These are phyloP conservation scores for Varecia variegata DNA, from an alignment of 2,797 vertebrate species.

Conservation along the genomic window DNA sequence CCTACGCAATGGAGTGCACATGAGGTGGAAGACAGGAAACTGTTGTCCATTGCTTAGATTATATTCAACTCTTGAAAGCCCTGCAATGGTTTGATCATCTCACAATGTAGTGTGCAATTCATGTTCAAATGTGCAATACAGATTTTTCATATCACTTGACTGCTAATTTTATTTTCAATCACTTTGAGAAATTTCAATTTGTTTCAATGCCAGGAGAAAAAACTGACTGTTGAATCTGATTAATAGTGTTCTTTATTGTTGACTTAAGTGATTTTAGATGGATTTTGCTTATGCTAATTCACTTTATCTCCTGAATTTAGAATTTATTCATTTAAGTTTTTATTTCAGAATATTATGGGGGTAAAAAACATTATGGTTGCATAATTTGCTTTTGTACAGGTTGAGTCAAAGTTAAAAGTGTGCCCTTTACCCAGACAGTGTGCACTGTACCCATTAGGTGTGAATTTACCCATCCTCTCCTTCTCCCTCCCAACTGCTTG, in stretches of 20 bases:
- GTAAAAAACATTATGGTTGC: no score
- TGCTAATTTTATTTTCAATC: constrained; percentile 4
- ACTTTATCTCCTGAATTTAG: background rate
- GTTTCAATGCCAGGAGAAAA: background rate
- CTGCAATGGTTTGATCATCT: background rate
- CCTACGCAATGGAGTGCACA: background rate
- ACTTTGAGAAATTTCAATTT: background rate
- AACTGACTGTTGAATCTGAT: constrained; percentile 8
- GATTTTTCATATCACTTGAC: background rate
- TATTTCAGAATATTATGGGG: no score
- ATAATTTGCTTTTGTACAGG: no score
- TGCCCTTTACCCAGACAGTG: no score
- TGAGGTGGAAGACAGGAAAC: background rate
- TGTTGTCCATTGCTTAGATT: background rate
- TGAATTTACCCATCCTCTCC: no score
- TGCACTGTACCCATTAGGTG: no score
- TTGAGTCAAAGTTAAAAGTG: no score
- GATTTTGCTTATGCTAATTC: constrained; percentile 4
- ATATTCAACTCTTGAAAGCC: background rate
- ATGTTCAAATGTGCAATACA: background rate
- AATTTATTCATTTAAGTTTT: background rate
- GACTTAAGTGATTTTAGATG: background rate
- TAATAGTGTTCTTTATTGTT: constrained; percentile 7
- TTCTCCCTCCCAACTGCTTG: no score
- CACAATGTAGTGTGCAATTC: background rate